Evolutionary conservation across 2,113 vertebrate species (phyloP), one percentile per base, ranked within the genome.

Genomic region (Chlorocebus sabaeus): DNA sequence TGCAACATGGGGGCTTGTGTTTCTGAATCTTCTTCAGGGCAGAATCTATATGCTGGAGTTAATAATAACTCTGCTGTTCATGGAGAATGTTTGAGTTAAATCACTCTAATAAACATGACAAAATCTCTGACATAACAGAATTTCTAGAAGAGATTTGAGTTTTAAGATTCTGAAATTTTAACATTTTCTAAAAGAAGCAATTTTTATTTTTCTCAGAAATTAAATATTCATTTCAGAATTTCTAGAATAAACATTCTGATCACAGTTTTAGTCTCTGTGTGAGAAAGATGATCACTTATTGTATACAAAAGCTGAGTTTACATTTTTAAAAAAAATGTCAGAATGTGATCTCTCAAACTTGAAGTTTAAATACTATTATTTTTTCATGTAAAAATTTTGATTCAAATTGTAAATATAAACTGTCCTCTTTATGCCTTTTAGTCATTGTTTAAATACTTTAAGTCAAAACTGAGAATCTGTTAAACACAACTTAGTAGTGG

Each of bases 361-460:
- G 45, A 59, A 43, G 80, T 35, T 1, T 76, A 95, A 83, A 93
- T 93, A 73, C 30, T 27, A 38, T 67, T 27, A 38, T 67, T 76
- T 89, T 90, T 94, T 95, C 92, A 72, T 64, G 52, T 22, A 67
- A 70, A 95, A 98, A 95, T 43, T 12, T 75, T 95, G 18, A 83
- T 68, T 96, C 83, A 84, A 90, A 84, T 57, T 90, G 23, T 96
- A 97, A 97, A 98, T 94, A 72, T 92, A 67, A 93, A 70, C 32
- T 50, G 25, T 18, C 27, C 17, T 85, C 11, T 75, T 89, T 89
- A 76, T 68, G 40, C n/a, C 38, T 81, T 94, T 61, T 89, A 82
- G 22, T 87, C 48, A 72, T 30, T 79, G 13, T 11, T 96, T 90
- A 55, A 91, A 82, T 9, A 67, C 2, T 59, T 81, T 80, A 75